A percentile compares a stretch with the other conserved stretches of the same genome.
These are phyloP conservation scores for Hippocampus mohnikei DNA, from an alignment of 2,113 vertebrate genomes.

Conservation along the genomic window DNA sequence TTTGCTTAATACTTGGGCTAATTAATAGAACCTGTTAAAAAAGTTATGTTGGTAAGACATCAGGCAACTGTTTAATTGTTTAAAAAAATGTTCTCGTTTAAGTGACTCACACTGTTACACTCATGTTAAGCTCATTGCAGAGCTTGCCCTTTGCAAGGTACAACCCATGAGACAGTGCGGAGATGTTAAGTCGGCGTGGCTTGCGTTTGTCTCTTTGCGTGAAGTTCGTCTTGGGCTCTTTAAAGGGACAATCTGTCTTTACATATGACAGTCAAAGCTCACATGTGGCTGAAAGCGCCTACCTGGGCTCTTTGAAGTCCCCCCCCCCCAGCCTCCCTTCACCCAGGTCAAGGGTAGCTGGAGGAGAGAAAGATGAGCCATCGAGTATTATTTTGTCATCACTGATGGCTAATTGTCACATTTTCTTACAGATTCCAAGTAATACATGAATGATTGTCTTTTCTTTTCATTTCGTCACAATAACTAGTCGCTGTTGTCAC, in stretches of 20 bases:
- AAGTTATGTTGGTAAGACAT: not conserved
- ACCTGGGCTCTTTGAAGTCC: not conserved
- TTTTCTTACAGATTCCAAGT: not conserved
- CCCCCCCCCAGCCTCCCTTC: rapidly evolving
- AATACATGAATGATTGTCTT: not conserved
- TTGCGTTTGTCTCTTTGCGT: constrained; percentile 2
- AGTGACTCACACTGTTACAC: not conserved
- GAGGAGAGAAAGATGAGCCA: not conserved
- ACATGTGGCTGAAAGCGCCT: not conserved
- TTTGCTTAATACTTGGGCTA: no score
- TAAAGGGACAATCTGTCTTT: constrained; percentile 12
- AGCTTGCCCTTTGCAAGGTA: constrained; percentile 3
- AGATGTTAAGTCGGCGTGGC: not conserved
- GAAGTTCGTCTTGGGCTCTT: constrained; percentile 1
- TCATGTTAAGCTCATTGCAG: not conserved
- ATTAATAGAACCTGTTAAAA: no score
- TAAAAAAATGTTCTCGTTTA: not conserved
- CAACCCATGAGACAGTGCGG: not conserved
- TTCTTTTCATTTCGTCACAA: not conserved
- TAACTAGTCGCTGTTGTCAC: not conserved
- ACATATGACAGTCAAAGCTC: constrained; percentile 4
- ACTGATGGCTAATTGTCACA: no score
- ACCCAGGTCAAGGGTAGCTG: not conserved
- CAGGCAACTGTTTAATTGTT: not conserved
- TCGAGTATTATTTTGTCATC: no score